Percentiles rank a stretch among this genome's conserved stretches.
Conservation (phyloP, 2,113 vertebrate species). For the Oncorhynchus nerka region DNA sequence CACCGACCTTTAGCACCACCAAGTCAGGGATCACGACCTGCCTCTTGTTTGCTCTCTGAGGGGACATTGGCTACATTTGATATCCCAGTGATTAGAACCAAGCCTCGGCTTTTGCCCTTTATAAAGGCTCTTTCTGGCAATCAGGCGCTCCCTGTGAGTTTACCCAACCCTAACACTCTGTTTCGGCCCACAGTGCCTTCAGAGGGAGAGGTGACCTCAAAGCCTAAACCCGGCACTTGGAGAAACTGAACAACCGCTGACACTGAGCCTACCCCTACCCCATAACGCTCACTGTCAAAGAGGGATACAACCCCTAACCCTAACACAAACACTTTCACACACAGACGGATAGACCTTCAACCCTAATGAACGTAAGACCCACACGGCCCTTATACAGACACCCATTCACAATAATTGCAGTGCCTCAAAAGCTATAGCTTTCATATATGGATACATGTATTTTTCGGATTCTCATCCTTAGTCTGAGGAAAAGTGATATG, state of each 20-base stretch:
- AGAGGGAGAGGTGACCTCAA: slow-evolving; percentile 34
- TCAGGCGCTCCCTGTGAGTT: slow-evolving; percentile 49
- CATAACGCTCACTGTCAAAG: background rate
- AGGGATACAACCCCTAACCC: background rate
- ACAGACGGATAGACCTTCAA: background rate
- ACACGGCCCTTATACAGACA: background rate
- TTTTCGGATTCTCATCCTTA: background rate
- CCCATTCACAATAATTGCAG: background rate
- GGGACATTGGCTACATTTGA: slow-evolving; percentile 54
- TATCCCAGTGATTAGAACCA: slow-evolving; percentile 49
- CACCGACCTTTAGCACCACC: slow-evolving; percentile 41
- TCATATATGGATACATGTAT: background rate
- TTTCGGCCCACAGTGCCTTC: slow-evolving; percentile 34
- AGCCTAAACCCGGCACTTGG: slow-evolving; percentile 16
- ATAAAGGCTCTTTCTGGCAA: slow-evolving; percentile 47
- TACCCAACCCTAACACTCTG: slow-evolving; percentile 68
- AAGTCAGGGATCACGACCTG: slow-evolving; percentile 56
- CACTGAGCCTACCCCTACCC: background rate
- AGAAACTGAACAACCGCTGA: slow-evolving; percentile 22
- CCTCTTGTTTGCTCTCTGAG: slow-evolving; percentile 64
- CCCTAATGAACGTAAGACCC: background rate
- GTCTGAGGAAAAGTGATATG: background rate
- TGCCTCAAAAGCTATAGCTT: background rate
- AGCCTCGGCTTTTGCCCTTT: slow-evolving; percentile 46
- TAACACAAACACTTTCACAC: slow-evolving; percentile 4